Evolutionary conservation across 2,113 vertebrate genomes (phyloP), one percentile per base, ranked within the genome.

Genomic region (Cygnus buccinator): DNA sequence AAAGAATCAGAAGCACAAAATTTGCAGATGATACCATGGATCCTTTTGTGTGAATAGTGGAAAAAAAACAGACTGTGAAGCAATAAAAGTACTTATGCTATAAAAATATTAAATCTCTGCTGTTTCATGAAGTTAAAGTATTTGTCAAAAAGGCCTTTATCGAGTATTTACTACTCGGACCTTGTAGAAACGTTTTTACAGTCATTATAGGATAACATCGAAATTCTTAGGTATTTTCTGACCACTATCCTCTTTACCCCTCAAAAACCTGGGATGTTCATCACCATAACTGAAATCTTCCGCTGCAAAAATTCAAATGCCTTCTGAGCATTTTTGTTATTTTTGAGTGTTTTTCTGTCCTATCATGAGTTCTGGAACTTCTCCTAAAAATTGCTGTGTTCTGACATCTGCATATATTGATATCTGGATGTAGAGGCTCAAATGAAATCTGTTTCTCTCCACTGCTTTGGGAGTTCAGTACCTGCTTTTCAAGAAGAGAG

Each of bases 391-490:
- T 3, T 26, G 3, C n/a, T 80, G 37, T 84, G 18, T 43, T 84
- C 43, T 55, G 44, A 19, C 13, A 28, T 15, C 0, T 2, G 6
- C 6, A 5, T n/a, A 12, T 0, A 0, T 22, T 61, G 43, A 5
- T 77, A 23, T 3, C 31, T 57, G 46, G 22, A 31, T 62, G 20
- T 6, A 28, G 35, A 44, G 10, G 26, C 63, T 77, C n/a, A 57
- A 9, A n/a, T 3, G 15, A 43, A 59, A 65, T 33, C 58, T 58
- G 13, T 8, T 52, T 65, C 63, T 76, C n/a, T 43, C 35, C 22
- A 1, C 29, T n/a, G 9, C 52, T 84, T 71, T 61, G 58, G 25
- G 73, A 28, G 14, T 33, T 75, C 37, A 41, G 81, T 10, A n/a
- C n/a, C 29, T 55, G 43, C 16, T 66, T 78, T 82, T 68, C 54